Evolutionary conservation across 2,888 invertebrate species (phyloP).

Genomic region (Lycophotia porphyrea): DNA sequence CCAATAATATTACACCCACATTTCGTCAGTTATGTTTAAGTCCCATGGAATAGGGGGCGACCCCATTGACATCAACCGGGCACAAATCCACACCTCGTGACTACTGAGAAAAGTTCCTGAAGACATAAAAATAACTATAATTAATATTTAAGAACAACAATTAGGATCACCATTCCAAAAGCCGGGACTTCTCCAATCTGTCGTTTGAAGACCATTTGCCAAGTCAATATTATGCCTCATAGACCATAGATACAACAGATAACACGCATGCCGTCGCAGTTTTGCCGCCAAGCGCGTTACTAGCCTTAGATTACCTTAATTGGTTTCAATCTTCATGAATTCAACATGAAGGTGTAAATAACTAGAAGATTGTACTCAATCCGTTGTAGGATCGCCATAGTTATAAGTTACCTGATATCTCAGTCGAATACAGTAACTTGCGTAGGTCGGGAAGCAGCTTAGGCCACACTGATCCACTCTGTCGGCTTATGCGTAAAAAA

Average conservation of each 20-base stretch:
- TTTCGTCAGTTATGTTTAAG: no score
- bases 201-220: not conserved
- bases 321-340: slow-evolving; percentile 48
- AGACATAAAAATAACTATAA: no score
- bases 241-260: not conserved
- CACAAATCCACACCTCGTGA: no score
- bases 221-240: not conserved
- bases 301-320: slow-evolving; percentile 21
- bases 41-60: no score
- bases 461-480: slow-evolving; percentile 4
- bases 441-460: slow-evolving; percentile 49
- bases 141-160: no score
- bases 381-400: slow-evolving; percentile 23
- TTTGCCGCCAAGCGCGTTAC: not conserved
- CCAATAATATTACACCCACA: no score
- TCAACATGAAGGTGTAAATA: slow-evolving; percentile 30
- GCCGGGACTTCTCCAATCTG: not conserved
- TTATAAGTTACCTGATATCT: slow-evolving; percentile 26
- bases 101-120: no score
- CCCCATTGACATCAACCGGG: no score
- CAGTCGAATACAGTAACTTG: slow-evolving; percentile 16
- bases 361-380: slow-evolving; percentile 44
- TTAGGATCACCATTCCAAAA: not conserved
- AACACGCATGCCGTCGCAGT: not conserved
- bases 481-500: slow-evolving; percentile 12